Percentiles rank a stretch among this genome's conserved stretches.
These are phyloP conservation scores for Apomyelois bistriatella DNA, from an alignment of 2,888 invertebrate genomes.

Conservation along the genomic window DNA sequence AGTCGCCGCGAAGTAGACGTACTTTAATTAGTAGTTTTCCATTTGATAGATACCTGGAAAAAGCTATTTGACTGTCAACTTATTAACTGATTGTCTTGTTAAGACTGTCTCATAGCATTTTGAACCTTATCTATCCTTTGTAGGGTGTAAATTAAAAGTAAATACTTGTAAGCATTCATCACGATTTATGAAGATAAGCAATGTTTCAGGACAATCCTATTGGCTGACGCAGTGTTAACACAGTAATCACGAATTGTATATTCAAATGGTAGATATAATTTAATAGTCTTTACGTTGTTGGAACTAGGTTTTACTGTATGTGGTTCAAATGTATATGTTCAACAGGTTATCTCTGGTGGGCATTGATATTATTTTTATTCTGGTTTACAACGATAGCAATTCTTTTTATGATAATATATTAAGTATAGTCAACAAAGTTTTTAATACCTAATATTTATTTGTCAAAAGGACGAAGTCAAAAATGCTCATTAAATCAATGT, in stretches of 20 bases:
- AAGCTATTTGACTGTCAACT: constrained; percentile 53
- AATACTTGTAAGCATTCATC: constrained; percentile 28
- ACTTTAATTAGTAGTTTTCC: constrained; percentile 75
- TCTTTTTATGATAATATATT: too few species aligned
- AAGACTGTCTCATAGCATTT: constrained; percentile 32
- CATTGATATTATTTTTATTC: too few species aligned
- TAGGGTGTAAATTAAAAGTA: constrained; percentile 42
- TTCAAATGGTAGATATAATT: constrained; percentile 71
- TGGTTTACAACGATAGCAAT: too few species aligned
- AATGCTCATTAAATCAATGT: constrained; percentile 39
- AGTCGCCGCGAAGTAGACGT: constrained; percentile 43
- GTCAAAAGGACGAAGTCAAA: constrained; percentile 36
- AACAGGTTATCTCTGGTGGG: constrained; percentile 40
- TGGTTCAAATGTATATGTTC: constrained; percentile 51
- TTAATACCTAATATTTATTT: constrained; percentile 23
- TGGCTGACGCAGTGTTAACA: constrained; percentile 64
- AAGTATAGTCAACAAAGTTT: constrained; percentile 27
- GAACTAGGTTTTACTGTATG: constrained; percentile 70
- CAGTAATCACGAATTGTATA: constrained; percentile 67
- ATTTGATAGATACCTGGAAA: constrained; percentile 69
- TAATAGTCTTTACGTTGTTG: constrained; percentile 66
- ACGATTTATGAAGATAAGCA: constrained; percentile 50
- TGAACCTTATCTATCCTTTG: constrained; percentile 39
- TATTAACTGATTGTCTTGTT: constrained; percentile 50
- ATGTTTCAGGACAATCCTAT: constrained; percentile 57